Evolutionary conservation across 2,113 vertebrate genomes (phyloP), one percentile per base, ranked within the genome.

Genomic region (Poeciliopsis occidentalis): DNA sequence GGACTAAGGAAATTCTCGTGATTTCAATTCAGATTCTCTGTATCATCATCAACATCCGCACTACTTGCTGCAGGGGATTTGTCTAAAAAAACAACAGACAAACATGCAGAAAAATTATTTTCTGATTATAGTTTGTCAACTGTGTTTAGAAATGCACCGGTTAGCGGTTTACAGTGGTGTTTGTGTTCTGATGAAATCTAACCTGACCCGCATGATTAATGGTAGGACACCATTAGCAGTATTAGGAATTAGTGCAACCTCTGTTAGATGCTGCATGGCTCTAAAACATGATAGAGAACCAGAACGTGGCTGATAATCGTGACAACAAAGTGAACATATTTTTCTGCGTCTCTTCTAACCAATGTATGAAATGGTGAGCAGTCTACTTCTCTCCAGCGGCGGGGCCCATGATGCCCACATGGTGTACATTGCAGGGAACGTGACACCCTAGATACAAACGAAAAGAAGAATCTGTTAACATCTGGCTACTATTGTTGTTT

Each of bases 371-470:
- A 98, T 96, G 64, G 96, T 98, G 76, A 99, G 95, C 76, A 99
- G 96, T 44, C 96, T 94, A 92, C 98, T 99, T 85, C 98, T 96
- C 93, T 99, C 98, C 86, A 99, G 83, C 0, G 98, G 98, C 8
- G 98, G 98, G 15, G 98, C 97, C 98, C 98, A 99, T 0, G 94
- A 94, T 1, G 97, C 96, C 98, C 98, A 99, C 96, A 99, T 98
- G 2, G 96, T 95, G 83, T 99, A 97, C 97, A 99, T 99, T 2
- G 98, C 96, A 70, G 98, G 98, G 84, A 96, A 99, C 0, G 98
- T 97, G 4, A 99, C 97, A 80, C 98, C 98, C 98, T 99, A 78
- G 70, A 69, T 29, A 80, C 31, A 57, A 92, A 83, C 10, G 34
- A 85, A 87, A 13, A 85, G 73, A 1, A 69, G 65, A 7, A 63